Evolutionary conservation across 2,888 invertebrate genomes (phyloP), one percentile per base, ranked within the genome.

Genomic region (Stegana nigrithorax): DNA sequence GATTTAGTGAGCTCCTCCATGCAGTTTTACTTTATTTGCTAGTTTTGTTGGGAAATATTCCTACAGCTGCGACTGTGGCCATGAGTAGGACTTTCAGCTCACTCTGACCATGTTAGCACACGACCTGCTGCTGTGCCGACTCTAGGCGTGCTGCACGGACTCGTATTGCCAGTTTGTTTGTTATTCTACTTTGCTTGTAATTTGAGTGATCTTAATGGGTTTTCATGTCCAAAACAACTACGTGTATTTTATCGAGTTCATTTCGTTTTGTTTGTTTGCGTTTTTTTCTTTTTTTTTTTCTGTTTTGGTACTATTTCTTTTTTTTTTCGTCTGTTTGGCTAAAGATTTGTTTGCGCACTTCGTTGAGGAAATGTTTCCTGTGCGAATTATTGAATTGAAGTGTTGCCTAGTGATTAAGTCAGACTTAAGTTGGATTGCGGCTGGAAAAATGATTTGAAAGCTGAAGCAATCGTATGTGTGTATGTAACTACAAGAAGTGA

Each of bases 221-320:
- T 60, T 59, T 36, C 50, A 32, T 59, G 42, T 60, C 53, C 53
- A n/a, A 47, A 47, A 25, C 5, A 23, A 47, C 23, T 23, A 47
- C 10, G 36, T 36, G 10, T n/a, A 36, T n/a, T 36, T 36, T 36
- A n/a, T 36, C 60, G 36, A 51, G 17, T 56, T 73, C 66, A 67
- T 71, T 69, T 67, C 65, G 66, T 72, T 71, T n/a, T 74, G 68
- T 76, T 76, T 78, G 71, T 68, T 68, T 67, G 67, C 65, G 47
- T 60, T n/a, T n/a, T 12, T 61, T 68, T 62, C 60, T 63, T 68
- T 62, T 64, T 67, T 60, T 69, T 62, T 65, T 61, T 63, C 45
- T 32, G 45, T 59, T 59, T 59, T 12, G 10, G 17, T n/a, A 39
- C 21, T 56, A 26, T 57, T 72, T 67, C 68, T 68, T 59, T 70